Conservation (phyloP, 2,888 invertebrate genomes). For the Crepidodera aurea region DNA sequence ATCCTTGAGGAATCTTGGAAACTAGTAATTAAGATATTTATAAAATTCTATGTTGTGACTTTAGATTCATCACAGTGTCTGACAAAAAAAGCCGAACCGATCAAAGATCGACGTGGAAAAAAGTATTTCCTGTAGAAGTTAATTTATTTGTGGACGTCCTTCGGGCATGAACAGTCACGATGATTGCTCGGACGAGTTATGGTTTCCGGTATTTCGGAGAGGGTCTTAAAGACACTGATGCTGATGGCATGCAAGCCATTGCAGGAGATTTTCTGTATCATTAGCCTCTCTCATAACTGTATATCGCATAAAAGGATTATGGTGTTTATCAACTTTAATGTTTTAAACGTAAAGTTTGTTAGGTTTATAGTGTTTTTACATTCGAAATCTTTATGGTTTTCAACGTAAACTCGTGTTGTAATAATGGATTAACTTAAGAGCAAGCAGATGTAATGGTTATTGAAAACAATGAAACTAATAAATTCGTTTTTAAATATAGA, state of each 20-base stretch:
- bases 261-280: slow-evolving; percentile 30
- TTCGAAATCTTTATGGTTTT: neutral
- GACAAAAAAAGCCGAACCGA: slow-evolving; percentile 5
- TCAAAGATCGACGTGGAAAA: slow-evolving; percentile 20
- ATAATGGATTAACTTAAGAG: neutral
- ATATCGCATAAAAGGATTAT: slow-evolving; percentile 9
- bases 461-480: too few species aligned
- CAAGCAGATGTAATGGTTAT: neutral
- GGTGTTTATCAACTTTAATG: neutral
- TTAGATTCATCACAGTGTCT: neutral
- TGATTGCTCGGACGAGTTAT: slow-evolving; percentile 60
- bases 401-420: neutral
- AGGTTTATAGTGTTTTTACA: neutral
- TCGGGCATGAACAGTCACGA: slow-evolving; percentile 60
- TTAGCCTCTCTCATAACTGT: slow-evolving; percentile 26
- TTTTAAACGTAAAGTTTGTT: neutral
- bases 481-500: too few species aligned
- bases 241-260: slow-evolving; percentile 21
- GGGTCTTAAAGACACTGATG: slow-evolving; percentile 31
- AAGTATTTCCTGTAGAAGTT: slow-evolving; percentile 57
- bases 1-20: too few species aligned
- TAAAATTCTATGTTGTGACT: neutral
- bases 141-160: slow-evolving; percentile 59
- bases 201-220: slow-evolving; percentile 54
- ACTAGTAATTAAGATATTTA: neutral